Percentiles rank a stretch among this genome's conserved stretches.
Evolutionary conservation across 2,797 vertebrate species (phyloP).

Genomic region (Pipistrellus nathusii): DNA sequence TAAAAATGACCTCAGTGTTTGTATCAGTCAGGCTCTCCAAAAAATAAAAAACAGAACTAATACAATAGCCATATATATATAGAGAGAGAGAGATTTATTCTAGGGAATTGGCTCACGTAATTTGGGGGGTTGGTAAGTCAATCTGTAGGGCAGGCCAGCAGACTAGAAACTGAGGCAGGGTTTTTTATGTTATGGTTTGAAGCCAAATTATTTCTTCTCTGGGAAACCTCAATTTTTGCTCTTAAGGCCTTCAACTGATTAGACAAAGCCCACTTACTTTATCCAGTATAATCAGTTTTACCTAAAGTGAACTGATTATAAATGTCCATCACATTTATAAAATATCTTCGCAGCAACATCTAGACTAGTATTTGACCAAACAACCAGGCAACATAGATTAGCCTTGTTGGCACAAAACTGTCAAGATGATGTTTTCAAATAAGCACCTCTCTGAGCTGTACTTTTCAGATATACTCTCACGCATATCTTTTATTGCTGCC

Average conservation of each 20-base stretch:
- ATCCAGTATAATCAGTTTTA: neutral
- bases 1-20: neutral
- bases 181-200: neutral
- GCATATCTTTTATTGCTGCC: neutral
- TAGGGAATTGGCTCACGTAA: neutral
- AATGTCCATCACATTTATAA: neutral
- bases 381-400: neutral
- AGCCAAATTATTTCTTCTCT: neutral
- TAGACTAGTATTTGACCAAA: neutral
- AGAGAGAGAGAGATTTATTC: neutral
- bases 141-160: neutral
- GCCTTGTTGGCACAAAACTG: neutral
- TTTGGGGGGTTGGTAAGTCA: neutral
- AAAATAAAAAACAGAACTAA: neutral
- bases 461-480: neutral
- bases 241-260: neutral
- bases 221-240: neutral
- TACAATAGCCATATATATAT: too few species aligned
- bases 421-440: neutral
- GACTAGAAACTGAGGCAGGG: neutral
- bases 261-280: neutral
- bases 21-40: neutral
- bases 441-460: neutral
- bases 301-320: neutral
- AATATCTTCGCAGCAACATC: neutral